A percentile compares a stretch with the other conserved stretches of the same genome.
Evolutionary conservation across 2,113 vertebrate genomes (phyloP).

Genomic region (Caracal caracal): DNA sequence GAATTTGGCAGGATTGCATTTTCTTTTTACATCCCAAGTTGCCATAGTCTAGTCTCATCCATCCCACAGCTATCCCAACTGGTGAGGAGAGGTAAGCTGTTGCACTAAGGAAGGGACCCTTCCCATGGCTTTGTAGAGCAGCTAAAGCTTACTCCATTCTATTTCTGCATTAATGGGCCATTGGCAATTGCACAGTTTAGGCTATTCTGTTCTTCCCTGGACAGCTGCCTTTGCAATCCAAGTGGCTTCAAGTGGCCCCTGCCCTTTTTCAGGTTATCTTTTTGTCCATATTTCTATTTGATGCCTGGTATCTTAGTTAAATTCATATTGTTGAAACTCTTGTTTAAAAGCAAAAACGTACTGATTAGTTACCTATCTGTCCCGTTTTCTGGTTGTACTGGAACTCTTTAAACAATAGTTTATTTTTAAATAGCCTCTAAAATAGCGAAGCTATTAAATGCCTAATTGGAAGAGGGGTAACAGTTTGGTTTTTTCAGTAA

Average conservation of each 20-base stretch:
- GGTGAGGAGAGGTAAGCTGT: conserved; percentile 56
- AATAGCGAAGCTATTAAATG: conserved; percentile 23
- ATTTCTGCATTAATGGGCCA: conserved; percentile 75
- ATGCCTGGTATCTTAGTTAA: background rate
- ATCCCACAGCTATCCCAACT: background rate
- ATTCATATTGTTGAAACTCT: conserved; percentile 61
- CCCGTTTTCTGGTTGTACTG: conserved; percentile 46
- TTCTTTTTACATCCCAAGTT: conserved; percentile 69
- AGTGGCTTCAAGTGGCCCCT: background rate
- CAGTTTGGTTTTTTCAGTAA: conserved; percentile 38
- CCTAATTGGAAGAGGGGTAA: background rate
- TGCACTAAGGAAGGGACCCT: conserved; percentile 11
- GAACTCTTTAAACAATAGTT: background rate
- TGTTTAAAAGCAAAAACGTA: background rate
- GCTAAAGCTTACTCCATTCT: conserved; percentile 64
- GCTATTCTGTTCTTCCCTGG: conserved; percentile 72
- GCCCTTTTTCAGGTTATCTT: conserved; percentile 20
- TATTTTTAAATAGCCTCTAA: conserved; percentile 48
- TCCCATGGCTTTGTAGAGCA: conserved; percentile 21
- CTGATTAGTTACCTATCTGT: background rate
- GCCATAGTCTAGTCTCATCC: conserved; percentile 54
- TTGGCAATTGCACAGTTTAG: conserved; percentile 73
- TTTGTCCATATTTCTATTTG: background rate
- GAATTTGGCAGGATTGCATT: conserved; percentile 55
- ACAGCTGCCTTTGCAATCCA: conserved; percentile 78